Evolutionary conservation across 2,113 vertebrate species (phyloP), one percentile per base, ranked within the genome.

Genomic region (Chlamydotis undulata): DNA sequence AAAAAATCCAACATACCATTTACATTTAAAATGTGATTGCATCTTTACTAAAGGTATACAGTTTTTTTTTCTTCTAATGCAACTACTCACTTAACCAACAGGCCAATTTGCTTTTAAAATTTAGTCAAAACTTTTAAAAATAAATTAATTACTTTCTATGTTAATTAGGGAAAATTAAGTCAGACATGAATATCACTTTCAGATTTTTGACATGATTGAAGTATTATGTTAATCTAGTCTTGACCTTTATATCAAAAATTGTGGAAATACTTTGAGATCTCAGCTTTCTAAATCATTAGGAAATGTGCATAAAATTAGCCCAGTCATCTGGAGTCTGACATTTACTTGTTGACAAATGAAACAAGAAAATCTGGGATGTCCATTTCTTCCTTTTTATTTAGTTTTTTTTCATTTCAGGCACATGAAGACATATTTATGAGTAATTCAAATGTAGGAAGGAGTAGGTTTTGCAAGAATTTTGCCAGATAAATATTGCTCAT

Each of bases 201-300:
- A 57, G 69, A 65, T 87, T 93, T 94, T 87, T 96, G 49, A 93
- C 69, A 59, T 41, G 31, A 93, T 19, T 61, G 28, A 85, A 65
- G 15, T 55, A 74, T 90, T 90, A 93, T 83, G 84, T 85, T 91
- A 97, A 93, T 90, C 23, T 71, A 56, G 43, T 71, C 47, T 83
- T 90, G 82, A 95, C 90, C 82, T 95, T 94, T 94, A 77, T 74
- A 91, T 90, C 35, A 95, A 91, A 92, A 93, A 88, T 83, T 41
- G 77, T n/a, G 41, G 63, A 91, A 94, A 91, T 80, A 92, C 67
- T 87, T 88, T 87, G 37, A 93, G 59, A 77, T 77, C 55, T 80
- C 47, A 73, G 10, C 41, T 90, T 96, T 88, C 31, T 82, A 83
- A 89, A 94, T 88, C n/a, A 9, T 41, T 91, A 35, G 25, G 23